Conservation (phyloP, 92 coral and sea anemone species). For the Montipora capitata region DNA sequence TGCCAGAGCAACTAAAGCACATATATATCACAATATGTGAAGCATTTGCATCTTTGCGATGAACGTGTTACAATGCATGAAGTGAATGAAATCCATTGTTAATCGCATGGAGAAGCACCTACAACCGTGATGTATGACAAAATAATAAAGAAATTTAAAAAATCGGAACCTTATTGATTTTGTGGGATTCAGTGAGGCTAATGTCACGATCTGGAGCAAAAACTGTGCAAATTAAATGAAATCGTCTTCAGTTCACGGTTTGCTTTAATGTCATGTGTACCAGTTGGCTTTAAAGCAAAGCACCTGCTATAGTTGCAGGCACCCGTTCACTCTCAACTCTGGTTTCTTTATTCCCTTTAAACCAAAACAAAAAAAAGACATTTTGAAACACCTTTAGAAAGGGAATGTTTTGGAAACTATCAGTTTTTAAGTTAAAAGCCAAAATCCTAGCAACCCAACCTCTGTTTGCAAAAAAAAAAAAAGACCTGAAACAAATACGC, state of each 20-base stretch:
- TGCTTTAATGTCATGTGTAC: constrained; percentile 3
- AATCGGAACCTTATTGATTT: constrained; percentile 27
- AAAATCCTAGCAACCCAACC: not conserved
- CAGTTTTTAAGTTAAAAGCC: not conserved
- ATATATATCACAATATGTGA: not conserved
- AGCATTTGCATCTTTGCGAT: not conserved
- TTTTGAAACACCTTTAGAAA: constrained; percentile 7
- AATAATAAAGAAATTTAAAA: constrained; percentile 23
- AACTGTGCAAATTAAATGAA: not conserved
- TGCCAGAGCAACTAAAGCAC: no score
- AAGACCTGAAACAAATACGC: not conserved
- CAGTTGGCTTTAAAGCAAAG: constrained; percentile 42
- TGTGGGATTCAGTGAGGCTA: constrained; percentile 26
- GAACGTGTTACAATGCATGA: not conserved
- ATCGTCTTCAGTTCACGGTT: constrained; percentile 32
- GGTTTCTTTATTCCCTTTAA: constrained; percentile 23
- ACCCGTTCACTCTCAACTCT: constrained; percentile 25
- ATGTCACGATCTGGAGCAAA: not conserved
- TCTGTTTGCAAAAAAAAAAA: not conserved
- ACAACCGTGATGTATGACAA: constrained; percentile 18
- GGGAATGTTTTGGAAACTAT: not conserved
- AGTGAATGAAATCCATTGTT: not conserved
- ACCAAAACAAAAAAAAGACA: constrained; percentile 32
- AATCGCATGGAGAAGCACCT: constrained; percentile 8
- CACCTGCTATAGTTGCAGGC: constrained; percentile 36